Conservation (phyloP, 2,888 invertebrate genomes). For the Ennomos fuscantarius region DNA sequence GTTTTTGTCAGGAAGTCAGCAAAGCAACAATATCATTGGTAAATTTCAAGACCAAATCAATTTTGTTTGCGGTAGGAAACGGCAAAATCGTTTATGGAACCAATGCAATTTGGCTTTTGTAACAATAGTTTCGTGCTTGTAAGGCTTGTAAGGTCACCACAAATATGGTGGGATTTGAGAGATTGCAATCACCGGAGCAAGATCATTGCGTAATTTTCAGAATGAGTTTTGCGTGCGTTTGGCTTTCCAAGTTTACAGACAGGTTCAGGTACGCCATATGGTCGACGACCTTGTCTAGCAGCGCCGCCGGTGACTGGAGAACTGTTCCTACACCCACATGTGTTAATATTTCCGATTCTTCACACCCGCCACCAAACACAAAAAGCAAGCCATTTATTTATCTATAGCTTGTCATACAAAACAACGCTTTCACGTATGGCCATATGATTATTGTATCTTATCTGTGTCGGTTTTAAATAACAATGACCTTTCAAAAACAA, state of each 20-base stretch:
- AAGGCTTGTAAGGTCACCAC: slow-evolving; percentile 37
- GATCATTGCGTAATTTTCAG: slow-evolving; percentile 52
- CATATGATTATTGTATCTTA: slow-evolving; percentile 46
- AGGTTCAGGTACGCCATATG: slow-evolving; percentile 72
- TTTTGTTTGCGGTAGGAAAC: slow-evolving; percentile 57
- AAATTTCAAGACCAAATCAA: slow-evolving; percentile 55
- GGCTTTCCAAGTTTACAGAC: slow-evolving; percentile 43
- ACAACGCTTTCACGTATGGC: slow-evolving; percentile 35
- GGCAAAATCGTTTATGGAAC: slow-evolving; percentile 20
- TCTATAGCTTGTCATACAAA: slow-evolving; percentile 37
- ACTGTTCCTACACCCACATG: slow-evolving; percentile 65
- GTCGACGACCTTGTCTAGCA: slow-evolving; percentile 70
- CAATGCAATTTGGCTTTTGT: slow-evolving; percentile 31
- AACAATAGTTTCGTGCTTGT: slow-evolving; percentile 36
- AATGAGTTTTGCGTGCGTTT: slow-evolving; percentile 45
- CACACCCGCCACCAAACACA: slow-evolving; percentile 39
- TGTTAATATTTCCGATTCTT: slow-evolving; percentile 59
- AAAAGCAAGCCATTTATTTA: slow-evolving; percentile 26
- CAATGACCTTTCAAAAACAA: slow-evolving; percentile 50
- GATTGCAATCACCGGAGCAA: slow-evolving; percentile 41
- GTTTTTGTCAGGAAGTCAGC: slow-evolving; percentile 48
- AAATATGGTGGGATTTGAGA: slow-evolving; percentile 42
- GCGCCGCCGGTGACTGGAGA: slow-evolving; percentile 56
- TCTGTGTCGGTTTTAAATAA: slow-evolving; percentile 46
- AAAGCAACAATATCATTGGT: slow-evolving; percentile 42